Percentiles rank a stretch among this genome's conserved stretches.
These are phyloP conservation scores for Chelonus formosanus DNA, from an alignment of 2,888 invertebrate species.

Conservation along the genomic window DNA sequence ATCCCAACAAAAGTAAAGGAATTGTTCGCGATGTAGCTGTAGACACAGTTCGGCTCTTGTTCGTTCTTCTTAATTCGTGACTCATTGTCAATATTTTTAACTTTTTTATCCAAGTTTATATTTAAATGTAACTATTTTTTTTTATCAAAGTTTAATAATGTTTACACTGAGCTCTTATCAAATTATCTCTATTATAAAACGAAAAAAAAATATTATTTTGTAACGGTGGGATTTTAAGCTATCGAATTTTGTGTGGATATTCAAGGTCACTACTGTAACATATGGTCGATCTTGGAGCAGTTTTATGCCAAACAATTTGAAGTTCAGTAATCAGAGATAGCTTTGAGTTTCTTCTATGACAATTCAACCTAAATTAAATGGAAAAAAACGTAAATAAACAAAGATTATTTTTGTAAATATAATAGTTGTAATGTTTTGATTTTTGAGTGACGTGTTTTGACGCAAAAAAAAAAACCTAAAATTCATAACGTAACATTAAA, in stretches of 20 bases:
- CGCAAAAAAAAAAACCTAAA: no score
- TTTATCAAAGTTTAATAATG: neutral
- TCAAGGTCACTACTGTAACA: constrained; percentile 45
- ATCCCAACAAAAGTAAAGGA: constrained; percentile 39
- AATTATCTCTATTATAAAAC: neutral
- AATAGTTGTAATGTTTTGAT: no score
- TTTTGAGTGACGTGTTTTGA: no score
- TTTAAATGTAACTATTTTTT: neutral
- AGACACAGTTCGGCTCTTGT: constrained; percentile 24
- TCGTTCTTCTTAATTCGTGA: constrained; percentile 20
- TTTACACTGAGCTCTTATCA: no score
- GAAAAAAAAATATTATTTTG: constrained; percentile 1
- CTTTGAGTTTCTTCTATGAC: no score
- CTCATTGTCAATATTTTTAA: constrained; percentile 2
- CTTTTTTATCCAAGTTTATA: neutral
- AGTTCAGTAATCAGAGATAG: no score
- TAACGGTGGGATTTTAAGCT: neutral
- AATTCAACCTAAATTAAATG: no score
- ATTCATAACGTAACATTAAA: no score
- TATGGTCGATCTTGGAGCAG: constrained; percentile 28
- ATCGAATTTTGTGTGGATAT: constrained; percentile 26
- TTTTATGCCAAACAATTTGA: neutral
- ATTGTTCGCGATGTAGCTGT: constrained; percentile 41
- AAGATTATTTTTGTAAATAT: no score
- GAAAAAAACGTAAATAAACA: no score